Conservation (phyloP, 2,888 invertebrate genomes). For the Parnassius orleans region DNA sequence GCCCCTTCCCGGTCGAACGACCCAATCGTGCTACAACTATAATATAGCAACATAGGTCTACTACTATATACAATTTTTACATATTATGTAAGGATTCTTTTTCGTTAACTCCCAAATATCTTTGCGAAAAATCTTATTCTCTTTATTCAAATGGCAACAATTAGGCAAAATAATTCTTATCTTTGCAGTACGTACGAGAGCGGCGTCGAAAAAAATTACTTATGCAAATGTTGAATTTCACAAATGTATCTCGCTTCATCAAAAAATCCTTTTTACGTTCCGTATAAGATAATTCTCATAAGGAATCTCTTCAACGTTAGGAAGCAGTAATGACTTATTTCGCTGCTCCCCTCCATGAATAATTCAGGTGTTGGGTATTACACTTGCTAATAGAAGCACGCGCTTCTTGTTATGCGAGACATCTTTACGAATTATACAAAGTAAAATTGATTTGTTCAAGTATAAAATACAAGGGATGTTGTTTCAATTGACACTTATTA, state of each 20-base stretch:
- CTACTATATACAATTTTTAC: no score
- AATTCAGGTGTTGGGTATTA: constrained; percentile 22
- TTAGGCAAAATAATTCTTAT: no score
- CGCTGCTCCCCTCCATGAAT: constrained; percentile 21
- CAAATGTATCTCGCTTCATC: constrained; percentile 19
- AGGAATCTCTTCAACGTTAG: constrained; percentile 17
- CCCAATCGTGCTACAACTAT: no score
- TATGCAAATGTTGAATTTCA: constrained; percentile 18
- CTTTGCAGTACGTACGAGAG: background rate
- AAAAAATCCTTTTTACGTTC: constrained; percentile 11
- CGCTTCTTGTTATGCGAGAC: constrained; percentile 15
- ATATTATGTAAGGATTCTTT: no score
- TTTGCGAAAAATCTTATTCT: no score
- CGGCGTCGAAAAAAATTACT: constrained; percentile 2
- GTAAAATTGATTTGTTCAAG: constrained; percentile 10
- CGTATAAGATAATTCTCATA: constrained; percentile 17
- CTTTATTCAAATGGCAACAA: no score
- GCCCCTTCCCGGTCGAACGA: no score
- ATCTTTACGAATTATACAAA: background rate
- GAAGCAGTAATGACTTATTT: constrained; percentile 15
- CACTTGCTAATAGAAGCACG: constrained; percentile 18
- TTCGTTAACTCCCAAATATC: no score
- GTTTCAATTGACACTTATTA: background rate
- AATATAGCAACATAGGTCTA: no score
- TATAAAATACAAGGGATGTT: background rate